These are phyloP conservation scores for Trachymyrmex cornetzi DNA, from an alignment of 1,140 invertebrate species.

Conservation along the genomic window DNA sequence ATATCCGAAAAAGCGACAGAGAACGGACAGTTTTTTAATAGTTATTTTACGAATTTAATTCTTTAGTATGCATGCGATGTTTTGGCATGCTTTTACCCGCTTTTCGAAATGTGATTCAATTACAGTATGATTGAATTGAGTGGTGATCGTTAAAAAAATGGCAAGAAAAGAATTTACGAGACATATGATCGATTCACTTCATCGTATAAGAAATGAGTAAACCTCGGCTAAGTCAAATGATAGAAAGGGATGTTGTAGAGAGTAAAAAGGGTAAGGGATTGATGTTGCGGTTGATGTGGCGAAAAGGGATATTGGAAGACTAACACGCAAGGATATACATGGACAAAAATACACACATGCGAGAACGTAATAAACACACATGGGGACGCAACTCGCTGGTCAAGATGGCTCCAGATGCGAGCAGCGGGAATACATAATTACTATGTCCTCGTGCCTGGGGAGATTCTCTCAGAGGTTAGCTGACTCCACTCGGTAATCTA, in stretches of 20 bases:
- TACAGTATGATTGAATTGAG: not conserved
- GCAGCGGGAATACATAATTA: slow-evolving; percentile 79
- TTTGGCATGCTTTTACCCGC: not conserved
- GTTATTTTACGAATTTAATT: not conserved
- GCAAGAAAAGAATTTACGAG: not conserved
- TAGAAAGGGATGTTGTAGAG: slow-evolving; percentile 45
- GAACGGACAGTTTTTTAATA: not conserved
- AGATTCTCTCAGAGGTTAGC: slow-evolving; percentile 74
- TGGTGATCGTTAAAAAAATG: not conserved
- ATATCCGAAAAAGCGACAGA: not conserved
- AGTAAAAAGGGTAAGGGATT: slow-evolving; percentile 32
- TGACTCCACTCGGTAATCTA: slow-evolving; percentile 76
- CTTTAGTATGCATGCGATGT: not conserved
- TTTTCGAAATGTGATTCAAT: slow-evolving; percentile 22
- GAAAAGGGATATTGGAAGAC: slow-evolving; percentile 69
- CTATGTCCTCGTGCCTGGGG: slow-evolving; percentile 76
- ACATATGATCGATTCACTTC: not conserved
- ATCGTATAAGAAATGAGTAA: slow-evolving; percentile 3
- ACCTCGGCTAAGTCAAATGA: slow-evolving; percentile 13
- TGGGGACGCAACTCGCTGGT: slow-evolving; percentile 51
- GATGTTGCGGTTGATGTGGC: slow-evolving; percentile 36
- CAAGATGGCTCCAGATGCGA: slow-evolving; percentile 74
- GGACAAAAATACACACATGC: slow-evolving; percentile 45
- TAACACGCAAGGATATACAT: slow-evolving; percentile 49
- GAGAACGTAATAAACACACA: slow-evolving; percentile 39